phyloP scores from a whole-genome alignment of 2,888 invertebrate genomes.

The Xanthia icteritia region DNA sequence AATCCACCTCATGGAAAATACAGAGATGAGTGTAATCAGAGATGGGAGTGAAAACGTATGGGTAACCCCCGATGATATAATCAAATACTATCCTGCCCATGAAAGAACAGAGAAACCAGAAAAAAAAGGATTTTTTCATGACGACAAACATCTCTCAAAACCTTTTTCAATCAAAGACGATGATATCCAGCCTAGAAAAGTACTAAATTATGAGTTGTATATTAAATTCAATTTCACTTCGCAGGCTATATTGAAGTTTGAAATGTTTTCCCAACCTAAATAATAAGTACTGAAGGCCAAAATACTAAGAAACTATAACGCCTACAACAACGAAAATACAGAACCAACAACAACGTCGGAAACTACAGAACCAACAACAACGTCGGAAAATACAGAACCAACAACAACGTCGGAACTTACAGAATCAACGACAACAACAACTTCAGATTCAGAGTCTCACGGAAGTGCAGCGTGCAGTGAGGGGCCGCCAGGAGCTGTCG shows the following conservation, averaged over 20 bases:
- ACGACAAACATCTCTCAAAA: accelerated
- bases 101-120: neutral
- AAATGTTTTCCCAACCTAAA: slow-evolving; percentile 9
- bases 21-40: neutral
- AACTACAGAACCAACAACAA: neutral
- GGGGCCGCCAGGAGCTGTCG: too few species aligned
- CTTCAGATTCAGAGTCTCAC: too few species aligned
- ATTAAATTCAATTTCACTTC: slow-evolving; percentile 11
- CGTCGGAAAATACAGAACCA: neutral
- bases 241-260: slow-evolving; percentile 10
- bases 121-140: too few species aligned
- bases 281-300: too few species aligned
- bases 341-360: too few species aligned
- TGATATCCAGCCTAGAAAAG: neutral
- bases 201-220: slow-evolving; percentile 23
- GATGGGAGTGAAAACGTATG: neutral
- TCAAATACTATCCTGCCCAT: neutral
- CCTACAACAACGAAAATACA: too few species aligned
- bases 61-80: neutral
- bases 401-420: too few species aligned
- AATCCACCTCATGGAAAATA: slow-evolving; percentile 6
- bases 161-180: accelerated
- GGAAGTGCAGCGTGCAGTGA: neutral
- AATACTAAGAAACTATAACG: too few species aligned
- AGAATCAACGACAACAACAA: too few species aligned